phyloP scores from a whole-genome alignment of 2,888 invertebrate species.

The Heterodera filipjevi region DNA sequence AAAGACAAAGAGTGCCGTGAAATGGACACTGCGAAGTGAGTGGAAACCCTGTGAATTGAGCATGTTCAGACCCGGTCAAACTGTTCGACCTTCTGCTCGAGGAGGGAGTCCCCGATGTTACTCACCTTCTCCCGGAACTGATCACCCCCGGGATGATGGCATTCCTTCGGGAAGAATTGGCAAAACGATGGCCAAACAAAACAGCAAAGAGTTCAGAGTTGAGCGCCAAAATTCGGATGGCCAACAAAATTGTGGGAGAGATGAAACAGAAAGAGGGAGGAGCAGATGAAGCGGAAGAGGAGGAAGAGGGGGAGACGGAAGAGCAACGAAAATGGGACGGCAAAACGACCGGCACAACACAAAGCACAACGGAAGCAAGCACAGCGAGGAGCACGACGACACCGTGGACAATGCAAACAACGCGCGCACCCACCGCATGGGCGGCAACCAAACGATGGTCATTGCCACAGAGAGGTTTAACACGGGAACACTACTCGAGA shows the following conservation, averaged over 20 bases:
- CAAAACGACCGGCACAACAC: too few relatives aligned
- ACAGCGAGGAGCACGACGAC: slow-evolving; percentile 18
- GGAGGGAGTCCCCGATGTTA: slow-evolving; percentile 51
- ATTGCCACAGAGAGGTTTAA: slow-evolving; percentile 25
- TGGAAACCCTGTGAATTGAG: not conserved
- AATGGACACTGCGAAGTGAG: slow-evolving; percentile 27
- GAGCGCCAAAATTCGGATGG: slow-evolving; percentile 48
- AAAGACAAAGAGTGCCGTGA: not conserved
- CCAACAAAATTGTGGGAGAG: slow-evolving; percentile 47
- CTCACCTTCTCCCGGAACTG: slow-evolving; percentile 51
- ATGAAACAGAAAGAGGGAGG: slow-evolving; percentile 27
- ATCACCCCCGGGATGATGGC: slow-evolving; percentile 46
- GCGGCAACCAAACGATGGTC: slow-evolving; percentile 9
- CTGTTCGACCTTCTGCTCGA: slow-evolving; percentile 55
- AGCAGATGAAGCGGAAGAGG: slow-evolving; percentile 33
- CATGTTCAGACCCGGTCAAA: slow-evolving; percentile 56
- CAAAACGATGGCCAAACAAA: slow-evolving; percentile 39
- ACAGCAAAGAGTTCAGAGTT: slow-evolving; percentile 49
- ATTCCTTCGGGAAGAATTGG: slow-evolving; percentile 43
- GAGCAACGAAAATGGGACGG: not conserved
- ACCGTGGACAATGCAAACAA: slow-evolving; percentile 17
- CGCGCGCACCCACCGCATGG: not conserved
- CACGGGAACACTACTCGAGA: too few relatives aligned
- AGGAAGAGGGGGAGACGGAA: slow-evolving; percentile 25
- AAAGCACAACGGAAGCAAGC: too few relatives aligned